Conservation (phyloP, 2,888 invertebrate genomes). For the Sceliomorpha sp. region DNA sequence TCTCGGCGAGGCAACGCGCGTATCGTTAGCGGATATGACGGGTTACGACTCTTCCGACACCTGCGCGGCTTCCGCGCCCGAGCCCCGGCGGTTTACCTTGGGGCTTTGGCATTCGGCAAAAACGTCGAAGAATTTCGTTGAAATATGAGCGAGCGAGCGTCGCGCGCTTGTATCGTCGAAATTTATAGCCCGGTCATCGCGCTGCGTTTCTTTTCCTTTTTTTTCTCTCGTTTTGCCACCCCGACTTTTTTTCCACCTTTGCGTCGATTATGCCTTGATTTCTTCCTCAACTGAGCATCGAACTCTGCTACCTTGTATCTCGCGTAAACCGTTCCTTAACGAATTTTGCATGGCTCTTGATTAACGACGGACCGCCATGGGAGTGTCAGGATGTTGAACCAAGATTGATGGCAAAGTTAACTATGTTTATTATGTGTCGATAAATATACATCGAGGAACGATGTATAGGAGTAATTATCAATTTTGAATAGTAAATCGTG, state of each 20-base stretch:
- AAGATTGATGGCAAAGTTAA: conserved; percentile 45
- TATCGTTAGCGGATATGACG: conserved; percentile 41
- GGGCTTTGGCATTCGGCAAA: conserved; percentile 21
- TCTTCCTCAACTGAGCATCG: conserved; percentile 47
- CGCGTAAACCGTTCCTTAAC: conserved; percentile 30
- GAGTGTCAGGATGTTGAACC: conserved; percentile 34
- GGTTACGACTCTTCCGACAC: conserved; percentile 34
- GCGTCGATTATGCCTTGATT: conserved; percentile 33
- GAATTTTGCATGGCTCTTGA: conserved; percentile 47
- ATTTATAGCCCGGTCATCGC: neutral
- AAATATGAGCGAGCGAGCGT: conserved; percentile 46
- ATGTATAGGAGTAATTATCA: too few relatives aligned
- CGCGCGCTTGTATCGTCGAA: neutral
- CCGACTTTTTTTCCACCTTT: conserved; percentile 24
- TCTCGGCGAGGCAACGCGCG: conserved; percentile 16
- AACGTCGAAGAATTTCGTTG: conserved; percentile 38
- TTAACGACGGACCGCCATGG: conserved; percentile 36
- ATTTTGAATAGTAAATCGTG: too few relatives aligned
- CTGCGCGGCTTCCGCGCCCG: conserved; percentile 45
- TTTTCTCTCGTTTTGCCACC: conserved; percentile 7
- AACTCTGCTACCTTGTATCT: conserved; percentile 47
- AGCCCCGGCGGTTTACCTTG: conserved; percentile 36
- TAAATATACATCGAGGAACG: too few relatives aligned
- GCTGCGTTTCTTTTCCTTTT: too few relatives aligned
- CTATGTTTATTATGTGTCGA: conserved; percentile 14